Base-by-base conservation (phyloP, 2,888 invertebrate genomes). In the Amphipyra berbera region DNA sequence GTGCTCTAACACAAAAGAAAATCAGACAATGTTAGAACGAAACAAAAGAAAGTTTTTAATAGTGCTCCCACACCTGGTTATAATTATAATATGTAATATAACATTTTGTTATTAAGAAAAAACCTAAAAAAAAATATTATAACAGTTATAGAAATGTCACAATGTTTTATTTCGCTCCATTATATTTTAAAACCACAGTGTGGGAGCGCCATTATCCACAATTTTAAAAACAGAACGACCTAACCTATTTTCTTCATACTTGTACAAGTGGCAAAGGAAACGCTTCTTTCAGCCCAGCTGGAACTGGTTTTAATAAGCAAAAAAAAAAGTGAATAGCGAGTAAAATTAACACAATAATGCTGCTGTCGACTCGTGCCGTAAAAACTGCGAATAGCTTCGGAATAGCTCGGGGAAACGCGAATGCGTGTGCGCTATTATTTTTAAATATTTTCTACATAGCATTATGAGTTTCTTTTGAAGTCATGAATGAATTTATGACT, bases 311-410 rank as follows among this genome's bases (percentile, higher is more conserved):
- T 50, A 58, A 33, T 55, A 70, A 47, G 45, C 41, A 57, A 69
- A 68, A 61, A 63, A 76, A 72, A 61, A 71, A 62, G 37, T 49
- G 41, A 73, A 76, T 67, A 68, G 72, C 56, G 41, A 64, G 64
- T 37, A 42, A 72, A 78, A 81, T 76, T 78, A 78, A 79, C 80
- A 74, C 72, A 76, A 73, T 71, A 79, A 79, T 69, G 73, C 60
- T 64, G 62, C 67, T 59, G 74, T 56, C 53, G 75, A 65, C 76
- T 68, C 65, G 73, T 67, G 74, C 73, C 64, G 68, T 76, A 84
- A 85, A 82, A 85, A 84, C 75, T 53, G 61, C 68, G 68, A 77
- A 83, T 82, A 72, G 70, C 78, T 79, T 72, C 61, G 65, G 73
- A 81, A 82, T 80, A 76, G 70, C 77, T 71, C 49, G 72, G 55